These are phyloP conservation scores for Parambassis ranga DNA, from an alignment of 2,797 vertebrate species.

Conservation along the genomic window DNA sequence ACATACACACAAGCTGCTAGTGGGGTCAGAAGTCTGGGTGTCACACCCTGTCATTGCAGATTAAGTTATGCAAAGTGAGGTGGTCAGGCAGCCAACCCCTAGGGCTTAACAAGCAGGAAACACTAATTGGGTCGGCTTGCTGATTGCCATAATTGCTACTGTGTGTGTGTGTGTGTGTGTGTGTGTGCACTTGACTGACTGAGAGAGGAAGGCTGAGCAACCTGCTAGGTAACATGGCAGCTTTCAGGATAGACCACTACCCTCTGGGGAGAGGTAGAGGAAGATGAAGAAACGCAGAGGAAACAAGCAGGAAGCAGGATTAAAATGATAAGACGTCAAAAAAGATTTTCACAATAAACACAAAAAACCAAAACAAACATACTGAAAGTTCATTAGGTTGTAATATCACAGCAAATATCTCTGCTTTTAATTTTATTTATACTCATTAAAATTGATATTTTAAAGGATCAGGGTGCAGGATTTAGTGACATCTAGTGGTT, in stretches of 20 bases:
- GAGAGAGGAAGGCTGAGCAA: constrained; percentile 71
- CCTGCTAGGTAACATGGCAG: constrained; percentile 72
- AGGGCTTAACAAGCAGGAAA: constrained; percentile 88
- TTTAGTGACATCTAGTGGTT: too few species aligned
- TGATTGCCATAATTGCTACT: constrained; percentile 99
- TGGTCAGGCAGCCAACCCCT: constrained; percentile 84
- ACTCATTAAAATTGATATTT: too few species aligned
- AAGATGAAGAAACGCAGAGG: constrained; percentile 18
- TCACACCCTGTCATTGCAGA: constrained; percentile 98
- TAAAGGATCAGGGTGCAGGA: too few species aligned
- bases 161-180: constrained; percentile 82
- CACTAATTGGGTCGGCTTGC: constrained; percentile 88
- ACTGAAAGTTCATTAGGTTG: too few species aligned
- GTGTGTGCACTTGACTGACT: constrained; percentile 78
- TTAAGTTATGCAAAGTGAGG: constrained; percentile 98
- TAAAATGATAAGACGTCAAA: neutral
- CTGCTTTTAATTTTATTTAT: too few species aligned
- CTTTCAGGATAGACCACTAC: constrained; percentile 43
- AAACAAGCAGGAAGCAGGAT: neutral
- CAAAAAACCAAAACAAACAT: neutral
- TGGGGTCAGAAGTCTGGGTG: constrained; percentile 90
- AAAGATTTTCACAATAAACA: neutral
- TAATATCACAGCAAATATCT: too few species aligned
- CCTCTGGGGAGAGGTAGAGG: constrained; percentile 38
- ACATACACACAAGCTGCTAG: constrained; percentile 76